Evolutionary conservation across 2,797 vertebrate genomes (phyloP).

Genomic region (Vireo griseus): DNA sequence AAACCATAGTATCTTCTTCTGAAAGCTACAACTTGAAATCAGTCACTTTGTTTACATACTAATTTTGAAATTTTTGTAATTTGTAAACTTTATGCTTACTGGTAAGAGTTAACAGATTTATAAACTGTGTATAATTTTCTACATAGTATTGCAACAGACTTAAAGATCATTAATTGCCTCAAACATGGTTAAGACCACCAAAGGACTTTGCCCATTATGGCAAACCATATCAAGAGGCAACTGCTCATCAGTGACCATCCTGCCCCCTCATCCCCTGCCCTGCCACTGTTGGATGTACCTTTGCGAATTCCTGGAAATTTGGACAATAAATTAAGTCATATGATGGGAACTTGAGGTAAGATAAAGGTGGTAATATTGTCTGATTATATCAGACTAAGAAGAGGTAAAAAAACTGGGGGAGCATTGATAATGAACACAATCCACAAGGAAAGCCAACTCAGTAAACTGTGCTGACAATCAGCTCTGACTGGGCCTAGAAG

Average conservation of each 20-base stretch:
- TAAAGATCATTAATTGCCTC: neutral
- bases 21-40: neutral
- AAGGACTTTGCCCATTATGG: neutral
- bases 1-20: neutral
- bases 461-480: neutral
- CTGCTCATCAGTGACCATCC: neutral
- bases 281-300: neutral
- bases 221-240: neutral
- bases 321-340: neutral
- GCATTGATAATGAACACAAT: neutral
- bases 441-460: neutral
- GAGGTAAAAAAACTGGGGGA: neutral
- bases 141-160: neutral
- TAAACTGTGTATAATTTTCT: neutral
- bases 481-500: too few species aligned
- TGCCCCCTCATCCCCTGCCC: rapidly evolving
- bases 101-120: neutral
- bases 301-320: neutral
- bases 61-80: neutral
- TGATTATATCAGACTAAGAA: neutral
- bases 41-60: neutral
- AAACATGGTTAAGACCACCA: rapidly evolving
- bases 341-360: neutral
- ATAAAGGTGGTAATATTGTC: neutral
- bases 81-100: neutral